phyloP scores from a whole-genome alignment of 2,888 invertebrate species.

The Meghimatium bilineatum region DNA sequence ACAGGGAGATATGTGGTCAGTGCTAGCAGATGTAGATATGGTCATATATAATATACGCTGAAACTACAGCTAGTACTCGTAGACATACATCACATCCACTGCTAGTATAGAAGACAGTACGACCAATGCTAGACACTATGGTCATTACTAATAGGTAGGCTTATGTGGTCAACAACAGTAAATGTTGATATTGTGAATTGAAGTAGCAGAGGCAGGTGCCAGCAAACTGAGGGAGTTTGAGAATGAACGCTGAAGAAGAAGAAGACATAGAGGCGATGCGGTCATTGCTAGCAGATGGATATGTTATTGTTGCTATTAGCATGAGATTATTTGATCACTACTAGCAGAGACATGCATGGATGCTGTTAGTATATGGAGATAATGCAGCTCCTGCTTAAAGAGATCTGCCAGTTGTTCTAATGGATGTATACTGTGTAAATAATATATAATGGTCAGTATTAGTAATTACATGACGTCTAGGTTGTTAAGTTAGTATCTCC shows the following conservation, averaged over 20 bases:
- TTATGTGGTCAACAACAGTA: too few species aligned
- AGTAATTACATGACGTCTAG: too few species aligned
- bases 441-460: too few species aligned
- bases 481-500: too few species aligned
- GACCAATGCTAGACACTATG: too few species aligned
- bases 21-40: not conserved
- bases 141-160: too few species aligned
- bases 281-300: not conserved
- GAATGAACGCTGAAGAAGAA: not conserved
- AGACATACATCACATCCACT: too few species aligned
- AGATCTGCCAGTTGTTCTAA: too few species aligned
- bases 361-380: not conserved
- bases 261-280: not conserved
- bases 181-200: too few species aligned
- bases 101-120: not conserved
- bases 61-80: too few species aligned
- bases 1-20: not conserved
- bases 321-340: not conserved
- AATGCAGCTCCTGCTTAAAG: not conserved
- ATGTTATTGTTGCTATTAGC: not conserved
- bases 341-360: not conserved
- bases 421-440: too few species aligned
- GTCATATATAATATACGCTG: too few species aligned
- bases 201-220: not conserved
- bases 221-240: not conserved